These are phyloP conservation scores for Parus major DNA, from an alignment of 2,113 vertebrate genomes.

Conservation along the genomic window DNA sequence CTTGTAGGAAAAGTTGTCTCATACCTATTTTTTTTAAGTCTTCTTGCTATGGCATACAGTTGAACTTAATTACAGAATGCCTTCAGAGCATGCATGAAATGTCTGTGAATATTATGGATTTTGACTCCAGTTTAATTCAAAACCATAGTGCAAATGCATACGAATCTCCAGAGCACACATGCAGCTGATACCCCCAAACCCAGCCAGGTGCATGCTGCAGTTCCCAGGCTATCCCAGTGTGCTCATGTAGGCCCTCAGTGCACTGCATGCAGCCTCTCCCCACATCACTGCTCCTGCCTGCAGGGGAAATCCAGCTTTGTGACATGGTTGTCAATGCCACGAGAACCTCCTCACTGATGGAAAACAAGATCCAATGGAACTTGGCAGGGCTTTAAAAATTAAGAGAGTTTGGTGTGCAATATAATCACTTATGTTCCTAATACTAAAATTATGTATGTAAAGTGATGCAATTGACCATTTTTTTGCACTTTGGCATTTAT, in stretches of 20 bases:
- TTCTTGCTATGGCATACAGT: background rate
- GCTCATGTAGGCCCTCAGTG: background rate
- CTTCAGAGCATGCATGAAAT: background rate
- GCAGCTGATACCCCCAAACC: rapidly evolving
- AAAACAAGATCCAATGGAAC: background rate
- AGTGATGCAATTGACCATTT: conserved; percentile 19
- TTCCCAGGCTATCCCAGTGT: background rate
- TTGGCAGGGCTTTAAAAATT: background rate
- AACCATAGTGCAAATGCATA: background rate
- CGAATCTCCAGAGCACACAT: background rate
- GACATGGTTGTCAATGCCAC: background rate
- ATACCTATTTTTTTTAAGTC: background rate
- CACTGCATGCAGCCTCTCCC: background rate
- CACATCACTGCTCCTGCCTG: background rate
- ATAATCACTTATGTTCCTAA: conserved; percentile 1
- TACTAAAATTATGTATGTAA: conserved; percentile 22
- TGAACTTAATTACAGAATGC: background rate
- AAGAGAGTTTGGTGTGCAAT: conserved; percentile 33
- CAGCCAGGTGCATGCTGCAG: background rate
- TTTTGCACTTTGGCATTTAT: conserved; percentile 56
- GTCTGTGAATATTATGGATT: background rate
- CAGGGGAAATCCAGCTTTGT: background rate
- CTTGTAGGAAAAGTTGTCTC: background rate
- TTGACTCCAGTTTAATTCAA: background rate
- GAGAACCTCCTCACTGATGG: background rate